phyloP scores from a whole-genome alignment of 1,140 invertebrate species.

The Drosophila bifasciata region DNA sequence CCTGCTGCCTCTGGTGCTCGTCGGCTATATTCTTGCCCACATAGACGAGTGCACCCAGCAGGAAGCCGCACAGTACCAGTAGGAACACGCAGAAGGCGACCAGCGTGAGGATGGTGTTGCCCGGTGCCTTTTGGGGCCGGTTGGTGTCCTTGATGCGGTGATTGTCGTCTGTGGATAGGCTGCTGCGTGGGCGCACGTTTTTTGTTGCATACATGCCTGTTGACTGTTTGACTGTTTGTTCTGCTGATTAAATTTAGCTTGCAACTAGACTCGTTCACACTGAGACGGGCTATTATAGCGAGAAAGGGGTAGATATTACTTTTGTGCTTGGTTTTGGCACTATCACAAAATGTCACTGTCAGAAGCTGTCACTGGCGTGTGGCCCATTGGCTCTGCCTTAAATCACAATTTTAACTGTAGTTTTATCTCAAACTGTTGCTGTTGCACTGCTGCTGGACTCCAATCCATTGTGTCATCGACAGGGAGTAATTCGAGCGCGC shows the following conservation, averaged over 20 bases:
- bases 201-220: slow-evolving; percentile 71
- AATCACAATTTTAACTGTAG: slow-evolving; percentile 22
- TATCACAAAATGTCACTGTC: slow-evolving; percentile 26
- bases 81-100: slow-evolving; percentile 85
- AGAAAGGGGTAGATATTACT: neutral
- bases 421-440: slow-evolving; percentile 32
- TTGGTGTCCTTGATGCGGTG: slow-evolving; percentile 78
- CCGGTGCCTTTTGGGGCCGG: slow-evolving; percentile 59
- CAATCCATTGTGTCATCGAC: slow-evolving; percentile 51
- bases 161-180: slow-evolving; percentile 80
- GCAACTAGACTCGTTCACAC: slow-evolving; percentile 38
- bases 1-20: slow-evolving; percentile 58
- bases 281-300: slow-evolving; percentile 9
- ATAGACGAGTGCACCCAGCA: slow-evolving; percentile 84
- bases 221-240: slow-evolving; percentile 40
- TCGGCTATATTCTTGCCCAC: slow-evolving; percentile 84
- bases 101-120: slow-evolving; percentile 78
- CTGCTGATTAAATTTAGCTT: slow-evolving; percentile 11
- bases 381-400: neutral
- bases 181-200: slow-evolving; percentile 80
- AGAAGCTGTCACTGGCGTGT: neutral
- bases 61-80: slow-evolving; percentile 84
- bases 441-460: slow-evolving; percentile 19
- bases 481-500: slow-evolving; percentile 56
- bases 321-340: slow-evolving; percentile 2